Base-by-base conservation (phyloP, 1,140 invertebrate genomes). In the Harpegnathos saltator region DNA sequence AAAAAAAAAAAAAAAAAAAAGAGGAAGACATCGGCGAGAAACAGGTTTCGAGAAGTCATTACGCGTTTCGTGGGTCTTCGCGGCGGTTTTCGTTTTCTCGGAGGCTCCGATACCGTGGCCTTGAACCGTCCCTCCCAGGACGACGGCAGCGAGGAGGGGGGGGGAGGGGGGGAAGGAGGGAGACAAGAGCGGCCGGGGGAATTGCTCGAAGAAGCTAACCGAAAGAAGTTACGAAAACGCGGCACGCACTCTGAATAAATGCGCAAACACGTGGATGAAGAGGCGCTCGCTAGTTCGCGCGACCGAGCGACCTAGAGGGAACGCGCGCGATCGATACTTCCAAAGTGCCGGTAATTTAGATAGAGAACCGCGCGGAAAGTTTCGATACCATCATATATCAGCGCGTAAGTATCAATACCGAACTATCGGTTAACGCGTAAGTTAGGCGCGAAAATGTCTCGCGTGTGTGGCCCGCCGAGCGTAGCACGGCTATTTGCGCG, bases 171-270 rank as follows among this genome's bases (percentile, higher is more conserved):
- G n/a, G n/a, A n/a, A n/a, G n/a, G n/a, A n/a, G n/a, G n/a, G n/a
- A n/a, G n/a, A n/a, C n/a, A n/a, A n/a, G n/a, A n/a, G n/a, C n/a
- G n/a, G 38, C 38, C 38, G 38, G 15, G 17, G 59, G 61, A 73
- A 82, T 74, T 72, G 38, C 19, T 58, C 50, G 50, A 59, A 15
- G 24, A 24, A 19, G n/a, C 3, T 22, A 26, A 58, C 58, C 22
- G 68, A 68, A 38, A 78, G n/a, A n/a, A 68, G 24, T 85, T 85
- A 68, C 83, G 78, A 74, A 80, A 85, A 85, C 77, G 68, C 50
- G 44, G 33, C 26, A 15, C 58, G 78, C 68, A 71, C n/a, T 44
- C 44, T 68, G 33, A 84, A 63, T 14, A 71, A 44, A 9, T 44
- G 19, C 56, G 66, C 22, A 17, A 56, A 48, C 50, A 56, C 48